phyloP scores from a whole-genome alignment of 2,113 vertebrate species.

The Rhinichthys klamathensis region DNA sequence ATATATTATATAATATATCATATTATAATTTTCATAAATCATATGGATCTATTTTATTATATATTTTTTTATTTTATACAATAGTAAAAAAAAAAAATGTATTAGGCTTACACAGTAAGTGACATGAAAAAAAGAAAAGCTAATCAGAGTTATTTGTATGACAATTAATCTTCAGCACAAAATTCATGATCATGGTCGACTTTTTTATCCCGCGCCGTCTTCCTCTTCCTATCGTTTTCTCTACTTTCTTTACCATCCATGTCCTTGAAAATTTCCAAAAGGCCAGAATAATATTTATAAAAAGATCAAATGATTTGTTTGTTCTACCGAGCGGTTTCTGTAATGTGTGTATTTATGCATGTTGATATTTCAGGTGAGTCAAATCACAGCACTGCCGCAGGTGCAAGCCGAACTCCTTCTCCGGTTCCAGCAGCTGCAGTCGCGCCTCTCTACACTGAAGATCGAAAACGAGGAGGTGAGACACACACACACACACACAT shows the following conservation, averaged over 20 bases:
- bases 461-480: conserved; percentile 98
- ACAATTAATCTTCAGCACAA: too few relatives aligned
- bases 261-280: background rate
- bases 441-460: conserved; percentile 91
- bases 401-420: conserved; percentile 94
- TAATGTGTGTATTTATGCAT: conserved; percentile 13
- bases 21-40: too few relatives aligned
- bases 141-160: too few relatives aligned
- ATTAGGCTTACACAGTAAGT: too few relatives aligned
- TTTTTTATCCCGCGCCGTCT: background rate
- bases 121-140: too few relatives aligned
- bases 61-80: too few relatives aligned
- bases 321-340: background rate
- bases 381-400: conserved; percentile 92
- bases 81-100: too few relatives aligned
- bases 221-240: background rate
- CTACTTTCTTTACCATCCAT: background rate
- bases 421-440: conserved; percentile 94
- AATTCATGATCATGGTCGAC: too few relatives aligned
- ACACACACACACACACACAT: conserved; percentile 20
- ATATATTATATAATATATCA: too few relatives aligned
- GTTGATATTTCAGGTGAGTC: conserved; percentile 82
- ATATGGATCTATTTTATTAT: too few relatives aligned
- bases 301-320: background rate
- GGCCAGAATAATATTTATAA: background rate